Evolutionary conservation across 2,888 invertebrate genomes (phyloP), one percentile per base, ranked within the genome.

Genomic region (Digitonthophagus gazella): DNA sequence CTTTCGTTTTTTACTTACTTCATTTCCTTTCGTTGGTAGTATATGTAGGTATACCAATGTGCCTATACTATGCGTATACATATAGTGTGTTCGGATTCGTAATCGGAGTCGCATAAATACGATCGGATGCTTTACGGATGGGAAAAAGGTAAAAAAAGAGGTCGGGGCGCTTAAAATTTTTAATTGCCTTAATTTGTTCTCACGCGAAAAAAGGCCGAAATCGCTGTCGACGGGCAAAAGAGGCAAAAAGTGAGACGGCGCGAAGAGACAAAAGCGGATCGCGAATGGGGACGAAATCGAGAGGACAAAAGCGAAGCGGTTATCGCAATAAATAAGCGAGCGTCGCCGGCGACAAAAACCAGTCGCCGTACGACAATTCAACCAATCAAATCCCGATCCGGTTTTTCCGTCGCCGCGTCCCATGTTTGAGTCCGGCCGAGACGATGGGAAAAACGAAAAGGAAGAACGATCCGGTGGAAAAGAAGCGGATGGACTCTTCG

Each of bases 341-440:
- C n/a, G 15, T 5, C 14, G 57, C 16, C 16, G 57, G 14, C 61
- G 61, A 71, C 69, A 80, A 81, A 81, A 81, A 81, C 80, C 77
- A 79, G 81, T 80, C 79, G 77, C 78, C 78, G 75, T 18, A 20
- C 61, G 61, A 70, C 79, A 79, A 80, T 80, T 78, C 79, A 75
- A 77, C 81, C 80, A 80, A 81, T 81, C 79, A 79, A 80, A 80
- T 78, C 77, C 76, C 75, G 76, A 75, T 71, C 75, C 70, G 73
- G 76, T 77, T 78, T 79, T 78, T 79, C 61, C 61, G 73, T 70
- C 68, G 65, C 66, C 71, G 72, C 72, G 76, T 73, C 67, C 78
- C 78, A 78, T 78, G 75, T 77, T 76, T 74, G 75, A 61, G 61
- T 18, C 57, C 57, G 61, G 1, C 19, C 72, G 71, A 72, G 54